Evolutionary conservation across 2,888 invertebrate genomes (phyloP).

Genomic region (Drosophila limbata): DNA sequence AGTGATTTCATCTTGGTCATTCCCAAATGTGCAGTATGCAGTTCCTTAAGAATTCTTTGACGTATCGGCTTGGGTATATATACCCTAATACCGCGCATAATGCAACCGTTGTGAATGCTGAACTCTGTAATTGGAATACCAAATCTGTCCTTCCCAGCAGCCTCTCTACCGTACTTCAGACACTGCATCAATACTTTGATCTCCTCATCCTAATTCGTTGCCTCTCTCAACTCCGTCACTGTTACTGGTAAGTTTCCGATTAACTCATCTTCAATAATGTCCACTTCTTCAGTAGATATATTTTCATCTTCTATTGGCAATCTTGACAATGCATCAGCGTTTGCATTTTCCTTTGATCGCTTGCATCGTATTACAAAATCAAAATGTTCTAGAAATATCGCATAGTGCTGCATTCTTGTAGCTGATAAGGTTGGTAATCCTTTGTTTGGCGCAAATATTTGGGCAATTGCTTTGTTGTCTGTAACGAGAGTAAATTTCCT

Average conservation of each 20-base stretch:
- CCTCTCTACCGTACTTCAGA: neutral
- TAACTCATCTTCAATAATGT: neutral
- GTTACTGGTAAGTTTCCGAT: no score
- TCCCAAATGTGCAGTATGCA: no score
- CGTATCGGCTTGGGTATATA: neutral
- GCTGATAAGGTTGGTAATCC: no score
- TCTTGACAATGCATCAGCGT: neutral
- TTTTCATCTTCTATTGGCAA: neutral
- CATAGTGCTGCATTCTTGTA: no score
- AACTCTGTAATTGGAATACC: neutral
- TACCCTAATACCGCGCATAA: neutral
- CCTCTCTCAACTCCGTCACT: neutral
- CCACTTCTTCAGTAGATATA: neutral
- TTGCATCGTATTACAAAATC: neutral
- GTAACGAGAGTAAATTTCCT: neutral
- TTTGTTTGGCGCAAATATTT: no score
- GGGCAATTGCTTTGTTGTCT: no score
- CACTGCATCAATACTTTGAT: neutral
- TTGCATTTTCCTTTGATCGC: neutral
- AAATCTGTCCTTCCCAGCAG: neutral
- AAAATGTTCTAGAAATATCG: neutral
- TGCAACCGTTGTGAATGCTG: neutral
- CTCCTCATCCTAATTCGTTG: neutral
- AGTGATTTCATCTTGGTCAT: neutral
- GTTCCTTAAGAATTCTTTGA: no score